These are phyloP conservation scores for Talpa occidentalis DNA, from an alignment of 2,113 vertebrate genomes.

Conservation along the genomic window DNA sequence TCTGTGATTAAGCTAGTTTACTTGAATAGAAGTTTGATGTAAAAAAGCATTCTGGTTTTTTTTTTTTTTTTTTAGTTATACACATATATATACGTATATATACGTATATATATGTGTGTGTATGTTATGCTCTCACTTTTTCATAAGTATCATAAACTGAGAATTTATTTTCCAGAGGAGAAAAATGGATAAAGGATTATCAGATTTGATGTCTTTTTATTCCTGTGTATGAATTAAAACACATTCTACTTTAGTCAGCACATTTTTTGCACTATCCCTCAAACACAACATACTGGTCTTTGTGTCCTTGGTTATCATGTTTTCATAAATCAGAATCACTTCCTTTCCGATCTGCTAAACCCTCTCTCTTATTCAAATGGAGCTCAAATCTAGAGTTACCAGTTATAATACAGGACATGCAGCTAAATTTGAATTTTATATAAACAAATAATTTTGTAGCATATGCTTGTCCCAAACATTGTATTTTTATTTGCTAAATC, in stretches of 20 bases:
- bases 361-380: not conserved
- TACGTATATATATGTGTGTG: no score
- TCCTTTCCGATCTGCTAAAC: not conserved
- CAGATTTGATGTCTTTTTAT: constrained; percentile 35
- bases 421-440: constrained; percentile 48
- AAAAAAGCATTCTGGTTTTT: not conserved
- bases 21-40: not conserved
- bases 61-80: not conserved
- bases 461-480: constrained; percentile 26
- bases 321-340: not conserved
- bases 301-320: not conserved
- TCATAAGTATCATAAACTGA: not conserved
- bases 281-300: not conserved
- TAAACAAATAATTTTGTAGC: constrained; percentile 10
- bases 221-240: constrained; percentile 15
- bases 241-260: not conserved
- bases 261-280: not conserved
- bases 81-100: no score
- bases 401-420: not conserved
- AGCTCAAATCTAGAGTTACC: not conserved
- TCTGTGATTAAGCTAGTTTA: not conserved
- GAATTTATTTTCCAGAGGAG: constrained; percentile 32
- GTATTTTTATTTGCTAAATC: constrained; percentile 35
- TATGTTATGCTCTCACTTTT: not conserved
- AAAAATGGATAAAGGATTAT: constrained; percentile 33